phyloP scores from a whole-genome alignment of 2,797 vertebrate genomes.

The Lates japonicus region DNA sequence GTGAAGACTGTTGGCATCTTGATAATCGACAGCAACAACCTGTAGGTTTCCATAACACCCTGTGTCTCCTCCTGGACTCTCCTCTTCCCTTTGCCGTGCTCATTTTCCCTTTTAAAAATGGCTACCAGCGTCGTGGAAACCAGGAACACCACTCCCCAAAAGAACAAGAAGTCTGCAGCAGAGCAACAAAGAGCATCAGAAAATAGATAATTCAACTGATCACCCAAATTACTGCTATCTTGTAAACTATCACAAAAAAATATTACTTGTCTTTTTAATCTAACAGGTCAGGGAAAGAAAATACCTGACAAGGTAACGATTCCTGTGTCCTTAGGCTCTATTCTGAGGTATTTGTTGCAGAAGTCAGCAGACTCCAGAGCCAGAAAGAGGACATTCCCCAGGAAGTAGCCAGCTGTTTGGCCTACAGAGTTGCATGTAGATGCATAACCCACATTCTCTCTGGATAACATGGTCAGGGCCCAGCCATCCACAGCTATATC shows the following conservation, averaged over 20 bases:
- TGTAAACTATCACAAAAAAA: not conserved
- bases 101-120: constrained; percentile 93
- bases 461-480: constrained; percentile 98
- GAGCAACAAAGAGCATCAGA: constrained; percentile 14
- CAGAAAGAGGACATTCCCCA: constrained; percentile 97
- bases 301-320: constrained; percentile 91
- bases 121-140: constrained; percentile 96
- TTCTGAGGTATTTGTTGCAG: constrained; percentile 97
- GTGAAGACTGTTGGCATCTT: constrained; percentile 96
- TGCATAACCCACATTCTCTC: constrained; percentile 97
- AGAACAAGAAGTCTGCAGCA: constrained; percentile 94
- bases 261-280: not conserved
- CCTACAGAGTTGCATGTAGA: constrained; percentile 99
- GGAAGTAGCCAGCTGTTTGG: constrained; percentile 97
- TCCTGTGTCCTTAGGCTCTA: constrained; percentile 90
- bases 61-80: constrained; percentile 90
- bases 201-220: not conserved
- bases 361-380: constrained; percentile 96
- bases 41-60: constrained; percentile 95
- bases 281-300: not conserved
- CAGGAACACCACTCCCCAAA: constrained; percentile 95
- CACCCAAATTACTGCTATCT: not conserved
- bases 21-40: constrained; percentile 92
- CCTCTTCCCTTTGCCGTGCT: constrained; percentile 67
- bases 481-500: constrained; percentile 99